Evolutionary conservation across 2,797 vertebrate genomes (phyloP), one percentile per base, ranked within the genome.

Genomic region (Falco rusticolus): DNA sequence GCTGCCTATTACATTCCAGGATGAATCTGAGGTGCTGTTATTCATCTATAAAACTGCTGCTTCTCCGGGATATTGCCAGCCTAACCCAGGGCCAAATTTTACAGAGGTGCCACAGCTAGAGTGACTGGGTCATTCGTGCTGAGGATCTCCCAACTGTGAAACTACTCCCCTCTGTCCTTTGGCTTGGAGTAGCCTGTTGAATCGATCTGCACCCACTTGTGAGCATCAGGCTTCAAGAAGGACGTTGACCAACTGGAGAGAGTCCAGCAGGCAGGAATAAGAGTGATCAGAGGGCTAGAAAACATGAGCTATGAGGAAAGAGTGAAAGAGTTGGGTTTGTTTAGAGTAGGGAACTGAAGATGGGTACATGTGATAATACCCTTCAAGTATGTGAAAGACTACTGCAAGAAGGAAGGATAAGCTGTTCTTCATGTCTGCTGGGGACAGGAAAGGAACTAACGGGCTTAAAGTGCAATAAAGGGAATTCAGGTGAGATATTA

Each of bases 291-390:
- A 85, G 33, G 33, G 24, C 29, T 92, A 89, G 79, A 93, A 94
- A 93, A 51, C 76, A 75, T 48, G 71, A 89, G 53, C 84, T 94
- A 71, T 61, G 82, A 94, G 50, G 87, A 95, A 96, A 95, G 92
- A 59, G 43, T 80, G 87, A 56, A 84, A 75, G 60, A 93, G 28
- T 39, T 87, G 11, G 14, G 24, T 92, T 93, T 94, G 87, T 94
- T 97, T 94, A 97, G 84, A 94, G 92, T 94, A 59, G 54, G 54
- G 39, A 95, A 78, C 6, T 90, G 89, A 95, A 92, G 84, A 84
- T 0, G 1, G 5, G 57, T 91, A 93, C 87, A 68, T 1, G 2
- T 78, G 84, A 83, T 92, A 92, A 96, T 54, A 84, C 13, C 10
- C 54, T 85, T 90, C 60, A 84, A 94, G 41, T 41, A 68, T 59